Conservation (phyloP, 2,797 vertebrate genomes). For the Micromesistius poutassou region DNA sequence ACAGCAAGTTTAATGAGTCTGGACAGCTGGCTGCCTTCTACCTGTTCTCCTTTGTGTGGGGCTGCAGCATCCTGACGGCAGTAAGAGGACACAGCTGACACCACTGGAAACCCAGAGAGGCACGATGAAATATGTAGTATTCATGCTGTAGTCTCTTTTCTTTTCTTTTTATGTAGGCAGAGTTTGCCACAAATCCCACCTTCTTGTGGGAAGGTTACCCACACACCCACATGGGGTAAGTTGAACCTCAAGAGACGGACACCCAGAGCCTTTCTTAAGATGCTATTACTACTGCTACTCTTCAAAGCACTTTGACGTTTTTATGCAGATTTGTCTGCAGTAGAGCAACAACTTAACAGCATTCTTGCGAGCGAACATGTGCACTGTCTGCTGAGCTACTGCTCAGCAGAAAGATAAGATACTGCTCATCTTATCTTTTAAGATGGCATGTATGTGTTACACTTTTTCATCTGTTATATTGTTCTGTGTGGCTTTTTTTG, state of each 20-base stretch:
- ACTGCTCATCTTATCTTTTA: too few relatives aligned
- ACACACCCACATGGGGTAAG: slow-evolving; percentile 82
- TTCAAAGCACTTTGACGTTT: neutral
- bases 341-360: neutral
- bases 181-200: slow-evolving; percentile 78
- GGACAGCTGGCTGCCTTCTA: slow-evolving; percentile 83
- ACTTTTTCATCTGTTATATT: neutral
- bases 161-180: slow-evolving; percentile 66
- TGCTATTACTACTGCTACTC: too few relatives aligned
- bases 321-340: neutral
- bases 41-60: slow-evolving; percentile 82
- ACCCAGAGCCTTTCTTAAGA: neutral
- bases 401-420: too few relatives aligned
- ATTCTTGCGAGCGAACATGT: too few relatives aligned
- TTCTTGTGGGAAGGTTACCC: slow-evolving; percentile 83
- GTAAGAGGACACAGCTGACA: slow-evolving; percentile 55
- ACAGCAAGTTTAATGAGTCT: slow-evolving; percentile 87
- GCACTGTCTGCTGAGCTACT: neutral
- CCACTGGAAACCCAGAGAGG: slow-evolving; percentile 4
- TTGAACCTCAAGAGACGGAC: slow-evolving; percentile 19
- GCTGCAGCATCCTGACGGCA: slow-evolving; percentile 81
- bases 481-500: neutral
- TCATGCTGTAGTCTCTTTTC: slow-evolving; percentile 26
- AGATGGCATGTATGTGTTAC: neutral
- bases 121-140: slow-evolving; percentile 13